Evolutionary conservation across 2,113 vertebrate species (phyloP).

Genomic region (Chionomys nivalis): DNA sequence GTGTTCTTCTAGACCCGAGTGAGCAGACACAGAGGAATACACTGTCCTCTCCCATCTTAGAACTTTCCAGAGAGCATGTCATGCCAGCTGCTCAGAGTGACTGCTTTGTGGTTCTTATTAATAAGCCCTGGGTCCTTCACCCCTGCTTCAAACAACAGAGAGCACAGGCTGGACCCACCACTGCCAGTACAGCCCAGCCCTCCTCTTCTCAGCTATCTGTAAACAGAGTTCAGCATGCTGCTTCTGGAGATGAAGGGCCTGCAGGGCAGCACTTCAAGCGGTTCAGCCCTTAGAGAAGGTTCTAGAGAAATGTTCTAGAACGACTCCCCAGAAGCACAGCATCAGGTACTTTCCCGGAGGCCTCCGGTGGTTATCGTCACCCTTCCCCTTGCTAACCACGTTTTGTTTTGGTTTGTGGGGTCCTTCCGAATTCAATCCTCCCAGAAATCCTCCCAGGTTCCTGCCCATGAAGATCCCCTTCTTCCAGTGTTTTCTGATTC

Average conservation of each 20-base stretch:
- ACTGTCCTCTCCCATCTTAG: neutral
- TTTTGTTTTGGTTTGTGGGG: neutral
- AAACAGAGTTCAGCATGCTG: neutral
- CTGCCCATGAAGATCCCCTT: neutral
- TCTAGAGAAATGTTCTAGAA: slow-evolving; percentile 28
- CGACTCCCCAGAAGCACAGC: neutral
- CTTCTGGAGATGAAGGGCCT: neutral
- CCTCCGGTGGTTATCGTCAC: neutral
- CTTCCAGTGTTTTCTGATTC: neutral
- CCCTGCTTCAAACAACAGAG: neutral
- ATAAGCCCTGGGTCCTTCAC: neutral
- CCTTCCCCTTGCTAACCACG: accelerated
- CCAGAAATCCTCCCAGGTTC: neutral
- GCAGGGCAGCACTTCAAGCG: neutral
- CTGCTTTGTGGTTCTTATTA: neutral
- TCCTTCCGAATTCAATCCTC: neutral
- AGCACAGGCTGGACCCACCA: neutral
- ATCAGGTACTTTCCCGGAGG: neutral
- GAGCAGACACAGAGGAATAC: neutral
- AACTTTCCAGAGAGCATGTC: neutral
- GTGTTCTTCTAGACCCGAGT: neutral
- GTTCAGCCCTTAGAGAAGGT: neutral
- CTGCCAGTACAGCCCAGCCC: neutral
- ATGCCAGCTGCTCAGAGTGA: neutral
- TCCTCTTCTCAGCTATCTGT: neutral